phyloP scores from a whole-genome alignment of 1,140 invertebrate genomes.

The Ericerus pela region DNA sequence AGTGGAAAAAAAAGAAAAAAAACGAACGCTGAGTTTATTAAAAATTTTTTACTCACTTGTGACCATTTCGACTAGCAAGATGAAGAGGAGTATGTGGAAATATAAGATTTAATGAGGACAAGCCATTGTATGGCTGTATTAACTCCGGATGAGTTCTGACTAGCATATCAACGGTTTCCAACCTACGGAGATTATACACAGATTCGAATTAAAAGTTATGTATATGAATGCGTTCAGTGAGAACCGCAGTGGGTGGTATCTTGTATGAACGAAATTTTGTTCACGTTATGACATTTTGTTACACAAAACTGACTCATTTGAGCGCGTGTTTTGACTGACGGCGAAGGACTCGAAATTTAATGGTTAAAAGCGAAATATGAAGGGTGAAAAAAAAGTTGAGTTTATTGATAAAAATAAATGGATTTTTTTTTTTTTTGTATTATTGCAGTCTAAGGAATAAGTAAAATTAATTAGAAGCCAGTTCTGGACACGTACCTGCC shows the following conservation, averaged over 20 bases:
- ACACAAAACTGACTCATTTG: too few species aligned
- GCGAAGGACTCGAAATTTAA: too few species aligned
- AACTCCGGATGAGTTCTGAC: conserved; percentile 64
- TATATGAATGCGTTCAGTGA: background rate
- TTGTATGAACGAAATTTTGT: too few species aligned
- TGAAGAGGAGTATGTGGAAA: conserved; percentile 82
- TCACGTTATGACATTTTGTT: too few species aligned
- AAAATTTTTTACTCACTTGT: conserved; percentile 50
- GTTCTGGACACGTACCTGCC: conserved; percentile 57
- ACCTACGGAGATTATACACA: conserved; percentile 35
- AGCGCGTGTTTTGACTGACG: too few species aligned
- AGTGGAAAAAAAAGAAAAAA: background rate
- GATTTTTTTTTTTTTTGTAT: too few species aligned
- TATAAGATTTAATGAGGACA: conserved; percentile 32
- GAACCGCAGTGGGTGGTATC: background rate
- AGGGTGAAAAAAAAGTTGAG: too few species aligned
- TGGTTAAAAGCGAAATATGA: too few species aligned
- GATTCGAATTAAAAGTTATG: background rate
- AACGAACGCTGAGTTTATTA: background rate
- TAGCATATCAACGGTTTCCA: conserved; percentile 76
- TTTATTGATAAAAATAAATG: too few species aligned
- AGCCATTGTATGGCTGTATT: conserved; percentile 45
- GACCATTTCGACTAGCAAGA: conserved; percentile 83
- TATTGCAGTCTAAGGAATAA: too few species aligned
- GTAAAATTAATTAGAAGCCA: too few species aligned